Evolutionary conservation across 2,113 vertebrate genomes (phyloP), one percentile per base, ranked within the genome.

Genomic region (Hydrochoerus hydrochaeris): DNA sequence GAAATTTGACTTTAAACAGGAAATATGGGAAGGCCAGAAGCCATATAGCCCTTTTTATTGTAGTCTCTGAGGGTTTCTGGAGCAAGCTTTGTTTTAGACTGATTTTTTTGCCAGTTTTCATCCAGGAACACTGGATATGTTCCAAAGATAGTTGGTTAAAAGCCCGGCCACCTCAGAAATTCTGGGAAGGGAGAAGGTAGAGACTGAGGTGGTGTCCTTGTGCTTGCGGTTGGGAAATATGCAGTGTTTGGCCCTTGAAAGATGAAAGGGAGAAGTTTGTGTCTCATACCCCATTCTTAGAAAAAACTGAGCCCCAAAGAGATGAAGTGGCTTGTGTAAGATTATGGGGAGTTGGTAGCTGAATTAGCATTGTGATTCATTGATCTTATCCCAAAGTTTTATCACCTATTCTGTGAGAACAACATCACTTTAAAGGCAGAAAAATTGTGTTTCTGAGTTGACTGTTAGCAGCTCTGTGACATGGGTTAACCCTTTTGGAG

Each of bases 121-220:
- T 57, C 84, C 52, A 96, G 83, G 28, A 94, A 69, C 19, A 75
- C 28, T n/a, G 20, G 95, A 67, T 91, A 30, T 89, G 49, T 95
- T 97, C 84, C 89, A 97, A 96, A 41, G 83, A 93, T 75, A 88
- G 46, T 94, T 96, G 95, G 54, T 94, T 94, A 94, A 87, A 96
- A 96, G 86, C 71, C 95, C 83, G 89, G 44, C 49, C 73, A 96
- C 54, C 95, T 97, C 85, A 69, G 73, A 94, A 97, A 96, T 86
- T 95, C n/a, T 92, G 78, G 52, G 46, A 94, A 60, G 11, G 32
- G 20, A 85, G 24, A 92, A 13, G 6, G 8, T 83, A 96, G 52
- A 94, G 17, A 81, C 52, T 58, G 71, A 95, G 35, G 57, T 97
- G 57, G 57, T 38, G 87, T 95, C 24, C 80, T 95, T 93, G 49